Conservation (phyloP, 2,797 vertebrate species). For the Numenius phaeopus region DNA sequence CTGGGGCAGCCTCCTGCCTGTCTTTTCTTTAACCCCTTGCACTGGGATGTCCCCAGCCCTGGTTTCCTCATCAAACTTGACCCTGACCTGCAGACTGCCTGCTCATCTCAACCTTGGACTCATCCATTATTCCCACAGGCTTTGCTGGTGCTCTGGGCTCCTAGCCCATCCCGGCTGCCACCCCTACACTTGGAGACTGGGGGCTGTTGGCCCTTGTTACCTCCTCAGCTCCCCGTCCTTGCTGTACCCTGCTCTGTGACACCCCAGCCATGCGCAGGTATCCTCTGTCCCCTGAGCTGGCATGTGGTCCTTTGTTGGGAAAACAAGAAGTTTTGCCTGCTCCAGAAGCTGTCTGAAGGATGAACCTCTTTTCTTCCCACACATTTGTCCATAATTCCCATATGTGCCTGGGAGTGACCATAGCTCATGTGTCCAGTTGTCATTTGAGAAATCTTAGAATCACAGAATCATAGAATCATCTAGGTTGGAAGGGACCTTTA, state of each 20-base stretch:
- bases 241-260: neutral
- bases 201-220: neutral
- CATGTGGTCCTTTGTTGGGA: accelerated
- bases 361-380: neutral
- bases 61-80: neutral
- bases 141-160: neutral
- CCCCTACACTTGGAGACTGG: neutral
- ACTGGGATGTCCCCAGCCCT: neutral
- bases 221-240: neutral
- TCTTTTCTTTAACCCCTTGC: neutral
- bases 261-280: neutral
- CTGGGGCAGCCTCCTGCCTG: neutral
- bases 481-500: no score
- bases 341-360: neutral
- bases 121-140: neutral
- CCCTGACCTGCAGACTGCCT: neutral
- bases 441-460: neutral
- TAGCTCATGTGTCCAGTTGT: neutral
- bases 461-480: no score
- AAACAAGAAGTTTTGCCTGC: neutral
- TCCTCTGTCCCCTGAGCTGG: neutral
- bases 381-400: neutral
- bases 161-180: neutral
- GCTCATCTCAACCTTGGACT: neutral
- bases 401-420: neutral